Evolutionary conservation across 1,140 invertebrate species (phyloP).

Genomic region (Drosophila melanica): DNA sequence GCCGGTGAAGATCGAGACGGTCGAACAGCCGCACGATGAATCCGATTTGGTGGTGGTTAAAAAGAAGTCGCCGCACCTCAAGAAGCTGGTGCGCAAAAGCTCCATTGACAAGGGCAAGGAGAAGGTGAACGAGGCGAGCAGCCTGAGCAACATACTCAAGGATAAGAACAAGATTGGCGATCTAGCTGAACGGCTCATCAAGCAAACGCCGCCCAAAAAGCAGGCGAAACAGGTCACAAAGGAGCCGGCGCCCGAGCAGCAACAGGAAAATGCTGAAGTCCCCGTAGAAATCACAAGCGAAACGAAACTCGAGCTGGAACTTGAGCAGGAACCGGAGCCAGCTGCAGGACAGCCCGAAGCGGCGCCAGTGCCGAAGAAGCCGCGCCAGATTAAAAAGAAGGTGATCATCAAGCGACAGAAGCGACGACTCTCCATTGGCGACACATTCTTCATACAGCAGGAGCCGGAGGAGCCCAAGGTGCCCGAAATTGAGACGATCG

Average conservation of each 20-base stretch:
- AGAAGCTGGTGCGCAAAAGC: slow-evolving; percentile 71
- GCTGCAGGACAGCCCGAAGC: slow-evolving; percentile 4
- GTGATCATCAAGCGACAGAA: slow-evolving; percentile 79
- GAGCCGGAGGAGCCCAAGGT: slow-evolving; percentile 63
- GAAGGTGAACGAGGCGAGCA: slow-evolving; percentile 32
- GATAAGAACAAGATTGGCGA: slow-evolving; percentile 69
- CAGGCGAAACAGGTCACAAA: slow-evolving; percentile 33
- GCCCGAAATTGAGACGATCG: slow-evolving; percentile 74
- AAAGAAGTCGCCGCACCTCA: slow-evolving; percentile 56
- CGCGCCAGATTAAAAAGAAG: slow-evolving; percentile 76
- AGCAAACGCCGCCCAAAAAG: slow-evolving; percentile 70
- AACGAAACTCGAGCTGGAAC: slow-evolving; percentile 18
- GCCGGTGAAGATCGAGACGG: slow-evolving; percentile 72
- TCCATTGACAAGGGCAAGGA: slow-evolving; percentile 67
- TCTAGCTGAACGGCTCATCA: slow-evolving; percentile 54
- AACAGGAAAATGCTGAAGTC: slow-evolving; percentile 2
- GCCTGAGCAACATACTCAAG: slow-evolving; percentile 61
- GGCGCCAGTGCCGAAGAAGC: slow-evolving; percentile 58
- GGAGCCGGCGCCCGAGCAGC: slow-evolving; percentile 14
- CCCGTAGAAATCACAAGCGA: background rate
- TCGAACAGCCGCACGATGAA: slow-evolving; percentile 62
- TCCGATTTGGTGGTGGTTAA: slow-evolving; percentile 41
- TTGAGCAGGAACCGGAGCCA: slow-evolving; percentile 12
- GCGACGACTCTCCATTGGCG: slow-evolving; percentile 72
- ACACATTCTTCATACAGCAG: slow-evolving; percentile 68